These are phyloP conservation scores for Junonia oenone DNA, from an alignment of 2,888 invertebrate species.

Conservation along the genomic window DNA sequence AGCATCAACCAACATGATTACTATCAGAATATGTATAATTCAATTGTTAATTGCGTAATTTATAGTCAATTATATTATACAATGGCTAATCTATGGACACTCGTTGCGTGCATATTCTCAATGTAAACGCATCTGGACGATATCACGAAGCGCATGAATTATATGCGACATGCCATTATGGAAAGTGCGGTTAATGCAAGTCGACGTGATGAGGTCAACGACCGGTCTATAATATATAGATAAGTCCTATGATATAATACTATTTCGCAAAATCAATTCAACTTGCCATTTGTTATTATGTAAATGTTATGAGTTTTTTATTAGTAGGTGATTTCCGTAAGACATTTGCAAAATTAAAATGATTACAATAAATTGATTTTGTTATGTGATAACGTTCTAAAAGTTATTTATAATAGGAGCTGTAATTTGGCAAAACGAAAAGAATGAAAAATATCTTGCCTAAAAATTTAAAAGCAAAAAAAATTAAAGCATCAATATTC, in stretches of 20 bases:
- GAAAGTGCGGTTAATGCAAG: slow-evolving; percentile 28
- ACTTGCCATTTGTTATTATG: neutral
- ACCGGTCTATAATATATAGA: slow-evolving; percentile 11
- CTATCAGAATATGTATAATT: slow-evolving; percentile 15
- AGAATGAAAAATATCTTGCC: no score
- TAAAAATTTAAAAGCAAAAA: no score
- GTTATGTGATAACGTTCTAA: no score
- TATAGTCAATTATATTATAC: slow-evolving; percentile 7
- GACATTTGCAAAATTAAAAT: no score
- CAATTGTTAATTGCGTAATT: slow-evolving; percentile 6
- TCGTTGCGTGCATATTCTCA: slow-evolving; percentile 11
- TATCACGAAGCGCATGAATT: slow-evolving; percentile 20
- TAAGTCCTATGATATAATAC: neutral
- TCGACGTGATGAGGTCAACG: slow-evolving; percentile 21
- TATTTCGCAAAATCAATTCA: neutral
- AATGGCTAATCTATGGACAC: neutral
- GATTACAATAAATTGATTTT: no score
- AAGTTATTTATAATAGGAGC: no score
- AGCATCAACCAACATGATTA: slow-evolving; percentile 1
- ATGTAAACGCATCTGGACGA: slow-evolving; percentile 14
- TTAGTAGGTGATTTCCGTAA: no score
- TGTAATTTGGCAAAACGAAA: no score
- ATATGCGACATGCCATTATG: slow-evolving; percentile 31
- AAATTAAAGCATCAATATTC: no score
- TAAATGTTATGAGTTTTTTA: no score